Base-by-base conservation (phyloP, 1,140 invertebrate species). In the Thalassaphorura encarpata region DNA sequence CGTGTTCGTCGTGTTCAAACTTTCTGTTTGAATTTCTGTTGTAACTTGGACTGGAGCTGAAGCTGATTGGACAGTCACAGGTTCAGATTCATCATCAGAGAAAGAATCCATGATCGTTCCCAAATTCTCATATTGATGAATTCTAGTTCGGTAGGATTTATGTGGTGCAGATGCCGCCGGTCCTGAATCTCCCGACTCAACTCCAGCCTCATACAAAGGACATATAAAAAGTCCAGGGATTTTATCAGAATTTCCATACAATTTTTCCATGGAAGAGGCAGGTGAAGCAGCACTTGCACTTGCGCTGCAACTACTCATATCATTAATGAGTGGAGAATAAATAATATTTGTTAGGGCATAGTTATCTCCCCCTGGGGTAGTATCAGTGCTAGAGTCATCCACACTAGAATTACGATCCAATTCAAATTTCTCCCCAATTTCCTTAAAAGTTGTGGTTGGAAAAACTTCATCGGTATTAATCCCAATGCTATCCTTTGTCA, bases 391-490 rank as follows among this genome's bases (percentile, higher is more conserved):
- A 39, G 60, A 62, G 8, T 65, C 55, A 47, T 65, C 63, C 16
- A 65, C 40, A 51, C 63, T 65, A 0, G 63, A 65, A 51, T 65
- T 65, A 16, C 54, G 42, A 46, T 65, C 63, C 27, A 65, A 24
- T 39, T 65, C 63, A 46, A 61, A 61, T n/a, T 47, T 21, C 19
- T 47, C 28, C 26, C 28, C 45, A 27, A 47, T 24, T 47, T 47
- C 45, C 23, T 47, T 47, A 18, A 47, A 47, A 24, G 45, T 47
- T 15, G 45, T 21, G 28, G 24, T 26, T 8, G 24, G 19, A 26
- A 26, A 47, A n/a, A n/a, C n/a, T n/a, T 36, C 33, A 11, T 36
- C 33, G 8, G 33, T 36, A 11, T n/a, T 36, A 8, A 11, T n/a
- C 8, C 33, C 8, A n/a, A 36, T 11, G 8, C n/a, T n/a, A n/a